Evolutionary conservation across 92 coral and sea anemone species (phyloP).

Genomic region (Ricordea florida): DNA sequence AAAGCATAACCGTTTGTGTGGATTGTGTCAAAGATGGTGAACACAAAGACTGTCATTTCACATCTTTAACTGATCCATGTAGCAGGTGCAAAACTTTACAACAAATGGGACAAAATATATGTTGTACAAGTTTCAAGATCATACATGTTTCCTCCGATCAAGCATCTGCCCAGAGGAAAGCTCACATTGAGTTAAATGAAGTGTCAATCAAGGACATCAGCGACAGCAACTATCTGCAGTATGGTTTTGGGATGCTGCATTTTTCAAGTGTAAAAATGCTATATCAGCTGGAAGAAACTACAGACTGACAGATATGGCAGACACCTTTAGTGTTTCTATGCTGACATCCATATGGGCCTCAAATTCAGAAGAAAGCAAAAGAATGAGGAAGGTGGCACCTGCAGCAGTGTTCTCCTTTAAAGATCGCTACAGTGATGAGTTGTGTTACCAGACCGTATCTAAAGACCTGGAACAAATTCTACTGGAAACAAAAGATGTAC

Average conservation of each 20-base stretch:
- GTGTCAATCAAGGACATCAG: not conserved
- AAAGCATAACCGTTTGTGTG: slow-evolving; percentile 20
- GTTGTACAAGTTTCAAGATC: slow-evolving; percentile 5
- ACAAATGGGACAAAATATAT: not conserved
- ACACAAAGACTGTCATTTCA: slow-evolving; percentile 3
- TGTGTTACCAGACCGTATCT: slow-evolving; percentile 40
- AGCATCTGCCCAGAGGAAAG: slow-evolving; percentile 36
- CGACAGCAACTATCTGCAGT: not conserved
- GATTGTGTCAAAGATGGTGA: not conserved
- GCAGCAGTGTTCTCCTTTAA: slow-evolving; percentile 35
- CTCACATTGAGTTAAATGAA: slow-evolving; percentile 12
- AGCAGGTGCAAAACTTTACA: slow-evolving; percentile 35
- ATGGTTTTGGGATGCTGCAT: slow-evolving; percentile 38
- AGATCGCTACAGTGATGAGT: slow-evolving; percentile 49
- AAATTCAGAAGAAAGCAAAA: slow-evolving; percentile 10
- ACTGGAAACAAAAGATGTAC: not conserved
- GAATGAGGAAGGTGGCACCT: slow-evolving; percentile 23
- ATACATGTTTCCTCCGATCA: slow-evolving; percentile 41
- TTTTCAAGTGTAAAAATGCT: slow-evolving; percentile 31
- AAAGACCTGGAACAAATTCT: slow-evolving; percentile 19
- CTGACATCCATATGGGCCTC: slow-evolving; percentile 49
- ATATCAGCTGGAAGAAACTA: slow-evolving; percentile 22
- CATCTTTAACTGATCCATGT: slow-evolving; percentile 19
- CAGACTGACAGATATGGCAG: slow-evolving; percentile 28
- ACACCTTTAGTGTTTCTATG: slow-evolving; percentile 5